Evolutionary conservation across 1,140 invertebrate species (phyloP), one percentile per base, ranked within the genome.

Genomic region (Scaptomyza pallida): DNA sequence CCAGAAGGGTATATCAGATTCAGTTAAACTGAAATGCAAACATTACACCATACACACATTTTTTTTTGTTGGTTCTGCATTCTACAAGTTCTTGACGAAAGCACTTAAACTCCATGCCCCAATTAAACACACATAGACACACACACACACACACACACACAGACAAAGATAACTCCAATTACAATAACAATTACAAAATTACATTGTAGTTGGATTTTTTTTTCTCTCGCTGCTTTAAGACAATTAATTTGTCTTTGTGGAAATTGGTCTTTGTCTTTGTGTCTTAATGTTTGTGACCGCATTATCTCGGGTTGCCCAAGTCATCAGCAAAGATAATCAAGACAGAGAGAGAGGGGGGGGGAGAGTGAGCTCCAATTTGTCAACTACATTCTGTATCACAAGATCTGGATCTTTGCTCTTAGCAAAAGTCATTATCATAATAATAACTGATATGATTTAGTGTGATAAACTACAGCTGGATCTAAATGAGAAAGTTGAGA

Each of bases 191-290:
- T 30, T 30, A 23, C 30, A 44, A 45, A 30, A 8, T 30, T 30
- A 30, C 19, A 30, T 26, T 26, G 23, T 26, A 4, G 2, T 2
- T 21, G 21, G 2, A 4, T 21, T 4, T 26, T n/a, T n/a, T n/a
- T n/a, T n/a, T n/a, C n/a, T 52, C 12, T 55, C 19, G 21, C 16
- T 17, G 8, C 13, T 30, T 9, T 1, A 8, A 12, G 33, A 44
- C 60, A 62, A 62, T 54, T 63, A 37, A 63, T 26, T 63, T 26
- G n/a, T 54, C 41, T 45, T 62, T 33, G n/a, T n/a, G 5, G 13
- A 6, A 6, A 30, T 30, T 63, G 41, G 41, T 54, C 50, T 54
- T 62, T 33, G 47, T 47, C 45, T 47, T 21, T 10, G 33, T 10
- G 8, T 15, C 10, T 16, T 10, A 3, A 9, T 16, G n/a, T n/a